Evolutionary conservation across 2,797 vertebrate genomes (phyloP).

Genomic region (Halcyon smyrnensis): DNA sequence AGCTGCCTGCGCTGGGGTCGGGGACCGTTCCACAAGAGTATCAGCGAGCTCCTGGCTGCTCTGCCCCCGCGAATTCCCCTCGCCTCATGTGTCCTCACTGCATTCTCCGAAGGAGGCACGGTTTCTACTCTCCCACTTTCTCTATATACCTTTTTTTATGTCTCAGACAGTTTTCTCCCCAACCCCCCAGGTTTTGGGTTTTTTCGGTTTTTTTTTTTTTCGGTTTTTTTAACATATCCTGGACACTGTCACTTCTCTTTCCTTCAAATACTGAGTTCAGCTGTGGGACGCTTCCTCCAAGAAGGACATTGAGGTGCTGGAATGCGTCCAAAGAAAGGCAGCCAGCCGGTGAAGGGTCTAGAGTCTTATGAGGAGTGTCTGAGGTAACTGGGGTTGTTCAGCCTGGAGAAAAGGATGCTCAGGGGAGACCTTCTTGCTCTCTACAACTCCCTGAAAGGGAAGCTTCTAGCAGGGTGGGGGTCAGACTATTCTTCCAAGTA

Average conservation of each 20-base stretch:
- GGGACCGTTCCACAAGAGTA: neutral
- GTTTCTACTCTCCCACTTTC: neutral
- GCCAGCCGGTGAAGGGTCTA: neutral
- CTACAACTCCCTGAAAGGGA: neutral
- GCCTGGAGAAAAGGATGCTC: neutral
- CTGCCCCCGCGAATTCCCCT: neutral
- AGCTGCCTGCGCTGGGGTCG: neutral
- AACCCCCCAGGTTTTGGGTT: rapidly evolving
- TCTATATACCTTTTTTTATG: neutral
- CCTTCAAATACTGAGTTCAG: neutral
- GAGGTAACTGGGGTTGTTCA: neutral
- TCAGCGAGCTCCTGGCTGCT: neutral
- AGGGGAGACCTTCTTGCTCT: neutral
- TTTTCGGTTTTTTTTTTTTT: too few relatives aligned
- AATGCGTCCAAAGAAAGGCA: neutral
- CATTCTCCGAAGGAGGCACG: neutral
- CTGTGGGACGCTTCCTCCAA: neutral
- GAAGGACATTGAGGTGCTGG: neutral
- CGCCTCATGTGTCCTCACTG: neutral
- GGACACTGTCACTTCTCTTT: neutral
- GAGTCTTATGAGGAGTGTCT: neutral
- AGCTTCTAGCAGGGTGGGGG: neutral
- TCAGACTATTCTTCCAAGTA: neutral
- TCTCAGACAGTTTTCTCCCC: neutral
- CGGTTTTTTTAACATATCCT: too few relatives aligned